Evolutionary conservation across 1,140 invertebrate genomes (phyloP), one percentile per base, ranked within the genome.

Genomic region (Drosophila parabipectinata): DNA sequence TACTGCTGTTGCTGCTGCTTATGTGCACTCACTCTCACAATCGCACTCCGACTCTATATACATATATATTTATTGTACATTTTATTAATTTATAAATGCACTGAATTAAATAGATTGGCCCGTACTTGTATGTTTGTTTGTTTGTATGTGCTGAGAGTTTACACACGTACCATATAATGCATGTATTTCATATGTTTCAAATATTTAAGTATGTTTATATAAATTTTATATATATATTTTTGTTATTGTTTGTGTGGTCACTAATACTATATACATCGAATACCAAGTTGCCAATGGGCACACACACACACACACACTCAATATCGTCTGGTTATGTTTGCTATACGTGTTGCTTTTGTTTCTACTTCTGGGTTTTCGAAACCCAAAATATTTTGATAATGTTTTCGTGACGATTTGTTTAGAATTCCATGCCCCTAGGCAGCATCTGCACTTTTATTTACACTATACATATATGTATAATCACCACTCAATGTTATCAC

Each of bases 1-100:
- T 45, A 10, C n/a, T 7, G 21, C 30, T 58, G 3, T 6, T 41
- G 30, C 57, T 53, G 14, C 14, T 44, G 18, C 18, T 47, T 53
- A 53, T 53, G 51, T 34, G 56, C 67, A 69, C 67, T 71, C 64
- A 47, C 67, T 41, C 51, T 67, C 47, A 41, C 58, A 39, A 48
- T 52, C 57, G 44, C 67, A 41, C 51, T 67, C 59, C 14, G 21
- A 26, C 48, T 52, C 57, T 52, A 26, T 9, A 28, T 39, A 39
- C 14, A 30, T 32, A 45, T 66, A 51, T 56, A 56, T 61, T 61
- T 61, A 61, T 50, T 66, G 52, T 69, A 69, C 53, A 71, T 69
- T 71, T 69, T 71, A 71, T 71, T 71, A 71, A 71, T 71, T 71
- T 73, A 73, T 72, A 62, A 73, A 73, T 73, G 71, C 58, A 73